phyloP scores from a whole-genome alignment of 2,797 vertebrate genomes.

The Sebastes minor region DNA sequence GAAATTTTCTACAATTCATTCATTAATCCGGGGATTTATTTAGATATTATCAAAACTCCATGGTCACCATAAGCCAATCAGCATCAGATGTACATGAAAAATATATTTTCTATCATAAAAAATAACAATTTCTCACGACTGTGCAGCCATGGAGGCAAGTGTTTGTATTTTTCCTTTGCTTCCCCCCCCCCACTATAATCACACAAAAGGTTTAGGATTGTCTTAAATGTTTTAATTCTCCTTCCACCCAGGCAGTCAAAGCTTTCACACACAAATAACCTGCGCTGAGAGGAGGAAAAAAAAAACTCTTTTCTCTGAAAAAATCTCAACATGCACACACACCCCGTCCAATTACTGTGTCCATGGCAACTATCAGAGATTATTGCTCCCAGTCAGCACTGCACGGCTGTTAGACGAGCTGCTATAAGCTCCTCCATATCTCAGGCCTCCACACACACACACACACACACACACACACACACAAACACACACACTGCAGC shows the following conservation, averaged over 20 bases:
- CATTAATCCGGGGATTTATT: background rate
- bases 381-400: constrained; percentile 72
- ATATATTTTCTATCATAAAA: background rate
- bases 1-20: background rate
- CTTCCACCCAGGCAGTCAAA: background rate
- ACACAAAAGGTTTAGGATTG: background rate
- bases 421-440: constrained; percentile 65
- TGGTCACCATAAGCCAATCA: background rate
- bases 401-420: constrained; percentile 59
- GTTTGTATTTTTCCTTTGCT: background rate
- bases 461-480: constrained; percentile 17
- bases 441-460: constrained; percentile 46
- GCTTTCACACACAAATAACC: background rate
- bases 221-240: background rate
- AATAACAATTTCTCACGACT: background rate
- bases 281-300: background rate
- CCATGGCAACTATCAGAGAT: constrained; percentile 84
- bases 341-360: constrained; percentile 70
- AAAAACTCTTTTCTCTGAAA: constrained; percentile 20
- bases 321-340: constrained; percentile 47
- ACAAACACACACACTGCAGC: background rate
- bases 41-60: background rate
- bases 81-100: background rate
- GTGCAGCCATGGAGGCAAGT: background rate
- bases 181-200: background rate